Conservation (phyloP, 2,888 invertebrate species). For the Parnassius glacialis region DNA sequence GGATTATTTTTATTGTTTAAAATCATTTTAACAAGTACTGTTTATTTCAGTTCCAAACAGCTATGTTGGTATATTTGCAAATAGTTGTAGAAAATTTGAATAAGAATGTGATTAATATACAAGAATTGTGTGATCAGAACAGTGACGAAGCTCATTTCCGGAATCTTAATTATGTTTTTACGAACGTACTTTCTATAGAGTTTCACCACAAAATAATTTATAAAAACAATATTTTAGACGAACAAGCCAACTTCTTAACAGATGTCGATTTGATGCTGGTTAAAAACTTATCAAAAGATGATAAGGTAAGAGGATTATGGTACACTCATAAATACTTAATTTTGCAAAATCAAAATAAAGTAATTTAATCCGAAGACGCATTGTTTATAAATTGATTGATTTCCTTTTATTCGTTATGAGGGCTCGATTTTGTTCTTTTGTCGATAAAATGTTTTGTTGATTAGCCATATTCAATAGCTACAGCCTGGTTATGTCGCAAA, state of each 20-base stretch:
- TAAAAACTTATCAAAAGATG: conserved; percentile 36
- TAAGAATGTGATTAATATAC: conserved; percentile 35
- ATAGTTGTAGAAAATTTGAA: conserved; percentile 43
- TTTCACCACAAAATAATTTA: conserved; percentile 28
- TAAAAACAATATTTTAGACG: conserved; percentile 26
- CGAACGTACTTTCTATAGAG: conserved; percentile 31
- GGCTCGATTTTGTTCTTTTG: no score
- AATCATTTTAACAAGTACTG: not conserved
- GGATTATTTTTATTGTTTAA: no score
- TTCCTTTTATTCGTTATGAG: no score
- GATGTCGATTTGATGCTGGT: conserved; percentile 36
- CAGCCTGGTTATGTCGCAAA: no score
- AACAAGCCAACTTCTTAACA: not conserved
- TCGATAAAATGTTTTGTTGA: no score
- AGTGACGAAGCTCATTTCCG: conserved; percentile 26
- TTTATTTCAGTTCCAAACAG: conserved; percentile 35
- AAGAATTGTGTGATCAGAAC: conserved; percentile 33
- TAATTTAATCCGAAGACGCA: no score
- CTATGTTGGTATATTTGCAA: conserved; percentile 39
- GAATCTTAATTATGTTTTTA: conserved; percentile 28
- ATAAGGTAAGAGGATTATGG: conserved; percentile 32
- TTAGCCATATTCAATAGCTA: no score
- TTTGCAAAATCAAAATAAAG: no score
- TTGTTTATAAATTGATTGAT: no score
- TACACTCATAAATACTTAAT: no score